Evolutionary conservation across 2,888 invertebrate species (phyloP), one percentile per base, ranked within the genome.

Genomic region (Keiferia lycopersicella): DNA sequence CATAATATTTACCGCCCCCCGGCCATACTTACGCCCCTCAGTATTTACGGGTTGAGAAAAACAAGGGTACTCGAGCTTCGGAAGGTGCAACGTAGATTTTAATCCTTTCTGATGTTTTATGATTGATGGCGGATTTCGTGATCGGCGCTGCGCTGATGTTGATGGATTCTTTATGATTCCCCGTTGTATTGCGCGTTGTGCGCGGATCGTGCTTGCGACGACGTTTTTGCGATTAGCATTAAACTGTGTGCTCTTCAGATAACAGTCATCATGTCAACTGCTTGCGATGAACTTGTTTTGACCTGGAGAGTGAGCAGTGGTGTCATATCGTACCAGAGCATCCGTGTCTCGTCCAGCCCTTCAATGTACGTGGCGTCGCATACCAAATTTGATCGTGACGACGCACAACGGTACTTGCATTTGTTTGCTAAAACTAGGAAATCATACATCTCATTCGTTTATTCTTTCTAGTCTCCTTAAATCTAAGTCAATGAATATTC

Each of bases 21-120:
- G 87, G 91, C 90, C 77, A 85, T 91, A 90, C 91, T 91, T 91
- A 91, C 91, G 89, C 91, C 91, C 91, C 91, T 90, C 86, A 88
- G 88, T 89, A 91, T 91, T 91, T 91, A 90, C 91, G 91, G 91
- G 86, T 88, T 90, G 89, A 91, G 91, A 91, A 91, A 91, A 91
- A 91, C 91, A 91, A 91, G 91, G 91, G 91, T 89, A 91, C 90
- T 90, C 88, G 85, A 88, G 88, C 88, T 87, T 86, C 83, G 82
- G 89, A 90, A 91, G 91, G 91, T 91, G 91, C 91, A 91, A 90
- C 91, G 91, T 90, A 88, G 89, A 91, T 91, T 91, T 90, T 91
- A 91, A 91, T 91, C 91, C 91, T 90, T 91, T 90, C 87, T 88
- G 91, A 91, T 90, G 91, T 89, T 89, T 56, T 91, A 87, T 91